Percentiles rank a stretch among this genome's conserved stretches.
phyloP scores from a whole-genome alignment of 2,888 invertebrate species.

The Leucoma salicis region DNA sequence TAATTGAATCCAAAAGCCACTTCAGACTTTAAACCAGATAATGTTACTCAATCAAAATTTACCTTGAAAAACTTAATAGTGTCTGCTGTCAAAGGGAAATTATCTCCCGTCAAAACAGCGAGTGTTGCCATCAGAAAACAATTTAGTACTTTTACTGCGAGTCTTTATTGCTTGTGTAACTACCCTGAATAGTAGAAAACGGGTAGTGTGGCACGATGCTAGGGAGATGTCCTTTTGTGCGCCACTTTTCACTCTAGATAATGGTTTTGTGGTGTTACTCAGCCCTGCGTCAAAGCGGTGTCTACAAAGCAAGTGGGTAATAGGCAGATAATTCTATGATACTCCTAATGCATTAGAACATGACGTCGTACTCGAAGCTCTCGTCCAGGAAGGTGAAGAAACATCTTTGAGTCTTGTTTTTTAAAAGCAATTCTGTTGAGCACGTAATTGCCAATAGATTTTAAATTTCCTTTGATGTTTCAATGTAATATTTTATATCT shows the following conservation, averaged over 20 bases:
- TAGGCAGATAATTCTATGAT: slow-evolving; percentile 72
- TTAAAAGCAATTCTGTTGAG: slow-evolving; percentile 6
- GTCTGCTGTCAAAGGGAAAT: slow-evolving; percentile 19
- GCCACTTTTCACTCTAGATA: slow-evolving; percentile 53
- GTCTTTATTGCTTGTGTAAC: neutral
- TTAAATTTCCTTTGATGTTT: slow-evolving; percentile 3
- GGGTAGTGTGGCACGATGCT: slow-evolving; percentile 26
- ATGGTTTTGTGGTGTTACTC: slow-evolving; percentile 44
- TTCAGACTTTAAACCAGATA: slow-evolving; percentile 1
- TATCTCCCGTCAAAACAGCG: neutral
- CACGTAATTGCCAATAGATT: slow-evolving; percentile 13
- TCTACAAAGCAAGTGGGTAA: slow-evolving; percentile 77
- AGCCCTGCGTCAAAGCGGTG: slow-evolving; percentile 51
- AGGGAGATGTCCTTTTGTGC: slow-evolving; percentile 26
- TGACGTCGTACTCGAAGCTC: slow-evolving; percentile 9
- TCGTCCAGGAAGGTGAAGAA: too few species aligned
- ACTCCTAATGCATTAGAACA: slow-evolving; percentile 63
- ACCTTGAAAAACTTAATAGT: slow-evolving; percentile 12
- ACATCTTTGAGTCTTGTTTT: slow-evolving; percentile 4
- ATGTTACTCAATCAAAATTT: slow-evolving; percentile 12
- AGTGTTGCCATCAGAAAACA: neutral
- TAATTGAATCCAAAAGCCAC: neutral
- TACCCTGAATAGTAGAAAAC: slow-evolving; percentile 15
- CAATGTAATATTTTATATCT: neutral
- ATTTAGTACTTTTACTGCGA: neutral